These are phyloP conservation scores for Lepidonotus clava DNA, from an alignment of 2,888 invertebrate genomes.

Conservation along the genomic window DNA sequence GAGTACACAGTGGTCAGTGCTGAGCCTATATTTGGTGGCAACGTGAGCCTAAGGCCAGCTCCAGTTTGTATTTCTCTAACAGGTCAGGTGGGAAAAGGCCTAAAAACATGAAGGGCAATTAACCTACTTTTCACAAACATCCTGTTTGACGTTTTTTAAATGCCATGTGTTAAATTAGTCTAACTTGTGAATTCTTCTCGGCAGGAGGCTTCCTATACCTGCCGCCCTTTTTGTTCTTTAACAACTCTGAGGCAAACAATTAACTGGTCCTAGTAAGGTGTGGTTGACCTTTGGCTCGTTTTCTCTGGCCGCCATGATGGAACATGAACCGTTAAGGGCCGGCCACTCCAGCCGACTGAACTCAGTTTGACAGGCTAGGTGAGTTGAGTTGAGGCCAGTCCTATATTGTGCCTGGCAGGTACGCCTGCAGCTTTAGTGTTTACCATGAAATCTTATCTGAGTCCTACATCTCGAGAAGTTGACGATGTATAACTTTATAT, in stretches of 20 bases:
- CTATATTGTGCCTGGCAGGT: not conserved
- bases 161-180: not conserved
- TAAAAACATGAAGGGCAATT: no score
- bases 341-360: not conserved
- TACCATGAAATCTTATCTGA: not conserved
- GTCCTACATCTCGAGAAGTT: not conserved
- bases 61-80: no score
- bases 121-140: not conserved
- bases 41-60: no score
- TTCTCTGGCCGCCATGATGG: no score
- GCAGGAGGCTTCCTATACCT: not conserved
- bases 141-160: not conserved
- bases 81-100: no score
- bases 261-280: not conserved
- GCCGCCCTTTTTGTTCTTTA: not conserved
- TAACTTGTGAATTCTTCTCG: not conserved
- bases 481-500: not conserved
- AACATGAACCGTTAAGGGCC: not conserved
- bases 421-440: not conserved
- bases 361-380: not conserved
- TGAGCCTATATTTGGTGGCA: no score
- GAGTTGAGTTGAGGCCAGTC: not conserved
- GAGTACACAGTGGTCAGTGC: no score
- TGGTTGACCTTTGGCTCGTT: conserved; percentile 4
- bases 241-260: not conserved